Percentiles rank a stretch among this genome's conserved stretches.
phyloP scores from a whole-genome alignment of 2,113 vertebrate genomes.

The Prochilodus magdalenae region DNA sequence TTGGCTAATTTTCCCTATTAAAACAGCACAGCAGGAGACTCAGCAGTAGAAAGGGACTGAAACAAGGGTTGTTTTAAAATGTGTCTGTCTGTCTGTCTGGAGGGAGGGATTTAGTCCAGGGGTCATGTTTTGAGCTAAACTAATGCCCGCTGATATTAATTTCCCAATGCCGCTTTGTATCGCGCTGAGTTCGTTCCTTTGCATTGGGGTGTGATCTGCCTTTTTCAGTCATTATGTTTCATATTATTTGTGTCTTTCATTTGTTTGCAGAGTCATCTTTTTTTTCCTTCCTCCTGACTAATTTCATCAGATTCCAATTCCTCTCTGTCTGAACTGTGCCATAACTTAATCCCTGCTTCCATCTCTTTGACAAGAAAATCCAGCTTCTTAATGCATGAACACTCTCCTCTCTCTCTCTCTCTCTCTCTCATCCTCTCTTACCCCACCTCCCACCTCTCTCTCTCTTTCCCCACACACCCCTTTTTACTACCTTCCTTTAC shows the following conservation, averaged over 20 bases:
- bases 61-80: constrained; percentile 93
- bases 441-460: background rate
- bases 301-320: constrained; percentile 72
- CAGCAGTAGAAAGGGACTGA: constrained; percentile 88
- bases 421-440: constrained; percentile 10
- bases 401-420: constrained; percentile 62
- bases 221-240: constrained; percentile 50
- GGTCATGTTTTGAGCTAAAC: constrained; percentile 7
- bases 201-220: constrained; percentile 11
- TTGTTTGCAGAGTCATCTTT: constrained; percentile 77
- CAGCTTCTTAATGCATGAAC: constrained; percentile 79
- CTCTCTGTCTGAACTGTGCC: constrained; percentile 74
- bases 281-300: constrained; percentile 74
- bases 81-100: constrained; percentile 34
- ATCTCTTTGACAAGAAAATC: constrained; percentile 81
- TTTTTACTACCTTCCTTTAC: background rate
- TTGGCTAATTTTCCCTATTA: constrained; percentile 99
- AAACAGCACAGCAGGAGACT: constrained; percentile 92
- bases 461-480: constrained; percentile 8
- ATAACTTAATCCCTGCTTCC: constrained; percentile 79
- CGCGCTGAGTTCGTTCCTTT: background rate
- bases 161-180: constrained; percentile 63
- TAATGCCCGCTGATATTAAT: constrained; percentile 72
- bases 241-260: constrained; percentile 68
- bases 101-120: constrained; percentile 8